Conservation (phyloP, 1,140 invertebrate species). For the Rhizoglyphus robini region DNA sequence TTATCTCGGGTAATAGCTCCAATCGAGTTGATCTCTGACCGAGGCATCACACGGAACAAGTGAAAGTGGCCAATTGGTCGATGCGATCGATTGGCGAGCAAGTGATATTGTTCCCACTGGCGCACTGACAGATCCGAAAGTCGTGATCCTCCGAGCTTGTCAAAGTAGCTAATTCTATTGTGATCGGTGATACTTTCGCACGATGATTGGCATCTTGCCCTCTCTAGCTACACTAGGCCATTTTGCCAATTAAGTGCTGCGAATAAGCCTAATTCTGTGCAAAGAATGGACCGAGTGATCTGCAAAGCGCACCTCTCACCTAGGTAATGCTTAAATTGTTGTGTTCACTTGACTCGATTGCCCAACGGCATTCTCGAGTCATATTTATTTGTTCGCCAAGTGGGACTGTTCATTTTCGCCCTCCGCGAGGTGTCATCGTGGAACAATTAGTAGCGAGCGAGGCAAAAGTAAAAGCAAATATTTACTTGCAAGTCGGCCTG, state of each 20-base stretch:
- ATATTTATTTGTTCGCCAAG: neutral
- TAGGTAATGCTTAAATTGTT: neutral
- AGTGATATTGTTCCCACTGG: neutral
- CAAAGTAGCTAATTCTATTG: constrained; percentile 8
- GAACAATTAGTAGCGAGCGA: constrained; percentile 10
- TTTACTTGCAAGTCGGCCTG: neutral
- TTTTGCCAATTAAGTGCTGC: no score
- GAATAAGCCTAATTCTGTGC: no score
- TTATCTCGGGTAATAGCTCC: neutral
- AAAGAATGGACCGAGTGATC: no score
- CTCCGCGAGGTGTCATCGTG: constrained; percentile 7
- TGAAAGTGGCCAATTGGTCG: constrained; percentile 1
- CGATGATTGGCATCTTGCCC: constrained; percentile 3
- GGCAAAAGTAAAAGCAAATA: constrained; percentile 6
- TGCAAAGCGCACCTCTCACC: neutral
- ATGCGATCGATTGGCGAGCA: neutral
- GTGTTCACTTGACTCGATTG: neutral
- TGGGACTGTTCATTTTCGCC: constrained; percentile 3
- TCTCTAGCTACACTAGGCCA: neutral
- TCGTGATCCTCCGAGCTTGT: constrained; percentile 3
- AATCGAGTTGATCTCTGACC: neutral
- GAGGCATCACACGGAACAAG: neutral
- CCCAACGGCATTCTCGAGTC: neutral
- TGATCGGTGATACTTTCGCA: constrained; percentile 1
- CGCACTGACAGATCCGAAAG: neutral